Evolutionary conservation across 2,113 vertebrate genomes (phyloP), one percentile per base, ranked within the genome.

Genomic region (Symphodus melops): DNA sequence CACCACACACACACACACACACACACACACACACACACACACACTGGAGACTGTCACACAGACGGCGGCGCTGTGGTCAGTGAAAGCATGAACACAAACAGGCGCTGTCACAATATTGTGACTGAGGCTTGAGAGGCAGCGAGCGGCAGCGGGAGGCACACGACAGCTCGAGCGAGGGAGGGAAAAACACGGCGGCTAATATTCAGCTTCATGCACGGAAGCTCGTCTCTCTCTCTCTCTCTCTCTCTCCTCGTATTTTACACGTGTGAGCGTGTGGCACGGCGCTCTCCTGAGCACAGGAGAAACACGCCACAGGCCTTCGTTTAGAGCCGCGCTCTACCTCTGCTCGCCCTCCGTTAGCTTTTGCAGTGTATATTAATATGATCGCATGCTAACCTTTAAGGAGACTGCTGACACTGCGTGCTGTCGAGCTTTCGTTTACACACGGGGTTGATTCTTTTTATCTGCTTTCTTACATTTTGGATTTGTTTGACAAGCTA

Each of bases 41-140:
- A 58, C 23, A 54, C 36, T 68, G 54, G 56, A 70, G 20, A 36
- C 37, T 48, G 41, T 44, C 63, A 52, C 59, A 56, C n/a, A 69
- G 23, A 77, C 68, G 61, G 54, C 17, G 49, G 54, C 17, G 49
- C 75, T 68, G 72, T 72, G 78, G 75, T 82, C 86, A 77, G 72
- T 20, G 58, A 59, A 48, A 72, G 65, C 75, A 77, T 37, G 49
- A 82, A 75, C 67, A 67, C 72, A 59, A 64, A 78, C 80, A 53
- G 60, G 70, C 56, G 39, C 70, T 81, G 88, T 88, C 86, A 86
- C 79, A 88, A 90, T 78, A 82, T 86, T 86, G 71, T 82, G 86
- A 84, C 71, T 36, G 44, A 60, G 55, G 65, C 64, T 75, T 19
- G 59, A 75, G 58, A 44, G 53, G 53, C 63, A 71, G 80, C 23